A percentile compares a stretch with the other conserved stretches of the same genome.
These are phyloP conservation scores for Hoplias malabaricus DNA, from an alignment of 2,113 vertebrate genomes.

Conservation along the genomic window DNA sequence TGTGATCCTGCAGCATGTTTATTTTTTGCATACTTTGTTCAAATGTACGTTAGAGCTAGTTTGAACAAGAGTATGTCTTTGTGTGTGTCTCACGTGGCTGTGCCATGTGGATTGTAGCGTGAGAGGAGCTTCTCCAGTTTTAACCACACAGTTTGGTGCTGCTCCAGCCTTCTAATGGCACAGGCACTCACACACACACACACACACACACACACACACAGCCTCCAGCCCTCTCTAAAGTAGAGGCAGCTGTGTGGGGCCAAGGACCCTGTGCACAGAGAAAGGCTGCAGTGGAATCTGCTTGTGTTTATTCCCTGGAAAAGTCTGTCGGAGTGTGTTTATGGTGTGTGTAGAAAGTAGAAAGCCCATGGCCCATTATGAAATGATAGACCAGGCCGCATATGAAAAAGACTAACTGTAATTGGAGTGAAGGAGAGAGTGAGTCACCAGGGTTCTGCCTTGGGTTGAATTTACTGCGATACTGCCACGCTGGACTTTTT, in stretches of 20 bases:
- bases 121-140: slow-evolving; percentile 39
- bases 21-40: too few species aligned
- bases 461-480: neutral
- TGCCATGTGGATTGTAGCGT: slow-evolving; percentile 32
- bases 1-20: too few species aligned
- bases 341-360: slow-evolving; percentile 1
- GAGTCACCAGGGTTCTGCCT: slow-evolving; percentile 32
- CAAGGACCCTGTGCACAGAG: neutral
- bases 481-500: slow-evolving; percentile 33
- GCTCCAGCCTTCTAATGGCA: slow-evolving; percentile 44
- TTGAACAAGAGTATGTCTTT: neutral
- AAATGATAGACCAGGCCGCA: slow-evolving; percentile 11
- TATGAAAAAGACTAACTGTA: slow-evolving; percentile 10
- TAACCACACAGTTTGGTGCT: slow-evolving; percentile 47
- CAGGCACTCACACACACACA: slow-evolving; percentile 7
- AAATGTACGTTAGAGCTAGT: neutral
- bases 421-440: slow-evolving; percentile 44
- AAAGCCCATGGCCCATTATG: slow-evolving; percentile 22
- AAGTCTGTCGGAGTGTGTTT: slow-evolving; percentile 33
- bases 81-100: slow-evolving; percentile 23
- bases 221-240: slow-evolving; percentile 26
- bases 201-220: neutral
- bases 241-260: slow-evolving; percentile 28
- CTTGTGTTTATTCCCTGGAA: slow-evolving; percentile 36
- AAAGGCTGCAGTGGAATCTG: slow-evolving; percentile 21